Evolutionary conservation across 2,113 vertebrate species (phyloP).

Genomic region (Centropus unirufus): DNA sequence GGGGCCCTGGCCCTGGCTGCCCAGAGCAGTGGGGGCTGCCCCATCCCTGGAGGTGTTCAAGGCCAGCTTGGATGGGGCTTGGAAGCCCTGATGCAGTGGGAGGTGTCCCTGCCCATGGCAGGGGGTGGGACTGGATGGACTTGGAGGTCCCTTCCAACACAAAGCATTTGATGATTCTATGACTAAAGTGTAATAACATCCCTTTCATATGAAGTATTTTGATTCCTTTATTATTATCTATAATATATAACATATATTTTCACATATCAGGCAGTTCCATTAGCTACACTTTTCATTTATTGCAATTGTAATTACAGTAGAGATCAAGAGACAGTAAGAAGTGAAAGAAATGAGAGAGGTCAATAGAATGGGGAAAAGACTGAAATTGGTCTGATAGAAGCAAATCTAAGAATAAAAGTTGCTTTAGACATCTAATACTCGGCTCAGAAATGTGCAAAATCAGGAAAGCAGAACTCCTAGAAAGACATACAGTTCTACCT

Average conservation of each 20-base stretch:
- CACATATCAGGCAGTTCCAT: not conserved
- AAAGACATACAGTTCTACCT: not conserved
- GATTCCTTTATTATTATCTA: not conserved
- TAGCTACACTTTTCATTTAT: not conserved
- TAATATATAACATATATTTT: not conserved
- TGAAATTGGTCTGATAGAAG: not conserved
- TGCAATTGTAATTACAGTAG: not conserved
- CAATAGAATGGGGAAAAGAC: not conserved
- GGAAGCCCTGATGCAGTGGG: no score
- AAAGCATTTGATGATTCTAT: no score
- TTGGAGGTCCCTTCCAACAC: no score
- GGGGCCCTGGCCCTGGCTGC: no score
- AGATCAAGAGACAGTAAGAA: not conserved
- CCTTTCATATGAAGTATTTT: not conserved
- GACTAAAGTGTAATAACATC: not conserved
- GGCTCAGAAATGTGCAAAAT: not conserved
- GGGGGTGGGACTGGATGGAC: no score
- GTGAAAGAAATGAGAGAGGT: not conserved
- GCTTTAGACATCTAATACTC: not conserved
- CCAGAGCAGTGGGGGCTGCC: no score
- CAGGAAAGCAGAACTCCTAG: not conserved
- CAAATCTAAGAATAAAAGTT: not conserved
- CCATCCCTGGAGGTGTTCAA: no score
- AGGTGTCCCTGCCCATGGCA: no score
- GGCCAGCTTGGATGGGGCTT: no score